Evolutionary conservation across 1,140 invertebrate species (phyloP).

Genomic region (Dysdera silvatica): DNA sequence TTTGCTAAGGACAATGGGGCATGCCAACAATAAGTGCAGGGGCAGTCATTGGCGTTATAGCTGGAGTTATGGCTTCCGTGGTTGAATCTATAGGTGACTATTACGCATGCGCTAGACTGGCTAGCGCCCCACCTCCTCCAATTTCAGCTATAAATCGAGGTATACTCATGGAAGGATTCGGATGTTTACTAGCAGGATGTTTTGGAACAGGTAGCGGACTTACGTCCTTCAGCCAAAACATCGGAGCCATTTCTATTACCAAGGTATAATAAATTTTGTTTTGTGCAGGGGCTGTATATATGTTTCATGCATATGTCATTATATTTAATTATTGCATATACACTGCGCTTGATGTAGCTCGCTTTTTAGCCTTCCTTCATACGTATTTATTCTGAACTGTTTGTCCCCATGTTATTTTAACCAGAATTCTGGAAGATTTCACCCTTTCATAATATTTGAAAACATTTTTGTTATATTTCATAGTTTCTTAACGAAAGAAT

Average conservation of each 20-base stretch:
- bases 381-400: not conserved
- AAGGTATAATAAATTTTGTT: slow-evolving; percentile 42
- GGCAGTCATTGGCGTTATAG: slow-evolving; percentile 71
- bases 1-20: slow-evolving; percentile 78
- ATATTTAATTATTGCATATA: not conserved
- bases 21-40: slow-evolving; percentile 60
- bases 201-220: slow-evolving; percentile 75
- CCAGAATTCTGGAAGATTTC: too few relatives aligned
- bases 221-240: slow-evolving; percentile 76
- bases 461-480: too few relatives aligned
- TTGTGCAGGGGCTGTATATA: not conserved
- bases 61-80: slow-evolving; percentile 66
- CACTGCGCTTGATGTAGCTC: not conserved
- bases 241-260: slow-evolving; percentile 70
- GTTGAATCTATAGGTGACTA: slow-evolving; percentile 83
- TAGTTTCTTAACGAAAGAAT: too few relatives aligned
- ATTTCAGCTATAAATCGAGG: slow-evolving; percentile 77
- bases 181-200: slow-evolving; percentile 68
- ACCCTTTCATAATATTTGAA: too few relatives aligned
- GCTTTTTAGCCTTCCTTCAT: not conserved
- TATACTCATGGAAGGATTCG: slow-evolving; percentile 72
- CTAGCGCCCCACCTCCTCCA: slow-evolving; percentile 68
- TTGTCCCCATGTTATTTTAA: not conserved
- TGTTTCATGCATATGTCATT: not conserved
- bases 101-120: slow-evolving; percentile 73